phyloP scores from a whole-genome alignment of 2,888 invertebrate species.

The Temnothorax unifasciatus region DNA sequence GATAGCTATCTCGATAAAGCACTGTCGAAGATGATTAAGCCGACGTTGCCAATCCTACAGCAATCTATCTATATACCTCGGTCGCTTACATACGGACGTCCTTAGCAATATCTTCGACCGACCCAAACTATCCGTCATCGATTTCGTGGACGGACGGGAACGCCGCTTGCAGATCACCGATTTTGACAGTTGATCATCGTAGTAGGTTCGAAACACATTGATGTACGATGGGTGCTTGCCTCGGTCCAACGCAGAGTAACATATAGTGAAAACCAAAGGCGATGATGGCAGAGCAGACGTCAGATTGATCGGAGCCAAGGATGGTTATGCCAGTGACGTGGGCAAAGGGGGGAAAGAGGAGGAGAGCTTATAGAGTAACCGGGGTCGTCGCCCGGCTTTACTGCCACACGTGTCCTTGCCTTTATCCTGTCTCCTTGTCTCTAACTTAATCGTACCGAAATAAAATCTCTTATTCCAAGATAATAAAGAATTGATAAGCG shows the following conservation, averaged over 20 bases:
- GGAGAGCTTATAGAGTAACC: slow-evolving; percentile 77
- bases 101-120: slow-evolving; percentile 52
- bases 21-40: slow-evolving; percentile 34
- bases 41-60: slow-evolving; percentile 17
- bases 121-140: slow-evolving; percentile 68
- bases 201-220: slow-evolving; percentile 72
- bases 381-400: slow-evolving; percentile 80
- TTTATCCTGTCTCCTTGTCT: slow-evolving; percentile 61
- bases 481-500: background rate
- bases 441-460: slow-evolving; percentile 6
- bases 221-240: slow-evolving; percentile 67
- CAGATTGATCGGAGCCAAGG: slow-evolving; percentile 81
- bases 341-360: slow-evolving; percentile 67
- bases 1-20: slow-evolving; percentile 7
- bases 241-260: slow-evolving; percentile 61
- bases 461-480: background rate
- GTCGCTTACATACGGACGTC: background rate
- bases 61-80: slow-evolving; percentile 34
- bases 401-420: slow-evolving; percentile 70
- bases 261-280: slow-evolving; percentile 63
- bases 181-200: slow-evolving; percentile 72
- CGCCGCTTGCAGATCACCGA: slow-evolving; percentile 71
- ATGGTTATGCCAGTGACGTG: slow-evolving; percentile 77
- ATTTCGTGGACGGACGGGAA: slow-evolving; percentile 64
- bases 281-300: slow-evolving; percentile 76